phyloP scores from a whole-genome alignment of 2,797 vertebrate genomes.

The Anguilla marmorata region DNA sequence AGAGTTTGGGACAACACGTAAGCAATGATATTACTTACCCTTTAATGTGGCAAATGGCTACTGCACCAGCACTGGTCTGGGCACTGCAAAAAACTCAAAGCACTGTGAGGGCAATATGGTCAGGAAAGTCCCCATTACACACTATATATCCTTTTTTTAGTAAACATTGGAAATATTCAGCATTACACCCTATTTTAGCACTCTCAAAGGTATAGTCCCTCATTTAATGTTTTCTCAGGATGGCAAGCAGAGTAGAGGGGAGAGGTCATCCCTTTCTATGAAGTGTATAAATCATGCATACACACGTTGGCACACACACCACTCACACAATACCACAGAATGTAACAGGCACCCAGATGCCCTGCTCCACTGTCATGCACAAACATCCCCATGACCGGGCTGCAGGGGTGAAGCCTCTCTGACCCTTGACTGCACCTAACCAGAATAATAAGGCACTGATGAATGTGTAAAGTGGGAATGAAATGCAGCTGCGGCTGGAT shows the following conservation, averaged over 20 bases:
- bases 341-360: slow-evolving; percentile 10
- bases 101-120: too few relatives aligned
- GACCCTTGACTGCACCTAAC: not conserved
- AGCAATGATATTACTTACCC: too few relatives aligned
- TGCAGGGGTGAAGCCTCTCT: not conserved
- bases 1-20: too few relatives aligned
- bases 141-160: too few relatives aligned
- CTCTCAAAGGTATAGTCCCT: not conserved
- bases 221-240: not conserved
- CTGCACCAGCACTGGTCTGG: too few relatives aligned
- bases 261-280: slow-evolving; percentile 33
- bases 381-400: not conserved
- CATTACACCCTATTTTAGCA: not conserved
- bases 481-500: not conserved
- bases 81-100: too few relatives aligned
- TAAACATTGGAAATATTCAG: too few relatives aligned
- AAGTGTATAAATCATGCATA: slow-evolving; percentile 45
- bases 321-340: slow-evolving; percentile 29
- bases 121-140: too few relatives aligned
- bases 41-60: too few relatives aligned
- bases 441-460: not conserved
- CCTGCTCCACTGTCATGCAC: not conserved
- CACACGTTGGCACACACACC: slow-evolving; percentile 28
- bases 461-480: not conserved
- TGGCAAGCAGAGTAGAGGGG: slow-evolving; percentile 25